Base-by-base conservation (phyloP, 2,797 vertebrate genomes). In the Carapus acus region DNA sequence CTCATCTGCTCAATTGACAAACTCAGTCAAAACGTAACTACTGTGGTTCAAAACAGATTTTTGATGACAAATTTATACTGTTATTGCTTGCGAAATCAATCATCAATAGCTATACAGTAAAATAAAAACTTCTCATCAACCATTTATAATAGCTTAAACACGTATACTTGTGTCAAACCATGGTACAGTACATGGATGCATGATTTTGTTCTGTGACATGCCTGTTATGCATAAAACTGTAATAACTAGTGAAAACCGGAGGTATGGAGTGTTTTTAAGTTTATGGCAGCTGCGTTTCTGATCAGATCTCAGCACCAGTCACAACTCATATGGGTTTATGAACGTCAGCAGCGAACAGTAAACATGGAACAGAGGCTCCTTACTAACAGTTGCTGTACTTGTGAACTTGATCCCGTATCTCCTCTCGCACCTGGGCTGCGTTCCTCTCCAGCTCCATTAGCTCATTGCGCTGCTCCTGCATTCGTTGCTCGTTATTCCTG, bases 371-470 rank as follows among this genome's bases (percentile, higher is more conserved):
- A 34, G 2, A 2, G 8, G 45, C 5, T 21, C 62, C 56, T 81
- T 67, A 77, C 22, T 15, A 11, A 67, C 90, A 95, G 61, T 43
- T 89, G 42, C 82, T 87, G 12, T 90, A 91, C 11, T 70, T 64
- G 40, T 13, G 69, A 82, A 81, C 84, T 21, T 77, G 79, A 0
- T 80, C 64, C n/a, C 48, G 67, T 65, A 92, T 89, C 37, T 78
- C 43, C 7, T 90, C 71, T 42, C 86, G 78, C 7, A 91, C 74
- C 17, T 54, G 11, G 0, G 78, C 85, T 24, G 83, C 88, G 2
- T 70, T 83, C 14, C 65, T 62, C 77, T 90, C 88, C 76, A 94
- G 69, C 7, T 63, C 62, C 15, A 85, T 72, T 49, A 93, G 77
- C 24, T 71, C 80, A 1, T 38, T 43, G 1, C 63, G 87, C 80